Percentiles rank a stretch among this genome's conserved stretches.
phyloP scores from a whole-genome alignment of 2,113 vertebrate genomes.

The Lagopus muta region DNA sequence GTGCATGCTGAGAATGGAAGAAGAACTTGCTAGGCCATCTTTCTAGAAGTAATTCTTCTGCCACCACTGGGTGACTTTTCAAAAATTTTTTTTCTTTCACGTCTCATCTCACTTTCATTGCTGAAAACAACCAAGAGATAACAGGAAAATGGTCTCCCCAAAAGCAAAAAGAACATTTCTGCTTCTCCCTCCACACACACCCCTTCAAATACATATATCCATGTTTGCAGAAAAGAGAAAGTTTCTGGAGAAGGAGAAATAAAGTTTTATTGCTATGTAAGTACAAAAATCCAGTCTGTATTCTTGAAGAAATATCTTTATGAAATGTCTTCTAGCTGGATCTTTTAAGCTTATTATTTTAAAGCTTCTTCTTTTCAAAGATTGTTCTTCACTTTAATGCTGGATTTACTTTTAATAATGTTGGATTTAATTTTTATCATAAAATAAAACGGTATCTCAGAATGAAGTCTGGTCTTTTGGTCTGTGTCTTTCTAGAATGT shows the following conservation, averaged over 20 bases:
- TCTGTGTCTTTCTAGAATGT: not conserved
- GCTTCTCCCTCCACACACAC: no score
- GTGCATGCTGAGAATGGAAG: not conserved
- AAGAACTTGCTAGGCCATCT: not conserved
- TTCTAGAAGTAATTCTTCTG: not conserved
- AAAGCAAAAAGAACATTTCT: not conserved
- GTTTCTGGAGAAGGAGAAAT: not conserved
- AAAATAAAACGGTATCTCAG: not conserved
- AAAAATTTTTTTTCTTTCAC: not conserved
- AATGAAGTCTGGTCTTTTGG: not conserved
- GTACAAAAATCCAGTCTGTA: not conserved
- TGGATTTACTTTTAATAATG: not conserved
- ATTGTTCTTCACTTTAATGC: constrained; percentile 13
- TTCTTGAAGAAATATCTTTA: not conserved
- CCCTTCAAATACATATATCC: not conserved
- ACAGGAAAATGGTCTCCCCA: no score
- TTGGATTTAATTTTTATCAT: constrained; percentile 51
- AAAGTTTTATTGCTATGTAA: not conserved
- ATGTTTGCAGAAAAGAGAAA: not conserved
- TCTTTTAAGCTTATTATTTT: constrained; percentile 13
- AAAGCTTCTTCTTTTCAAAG: constrained; percentile 26
- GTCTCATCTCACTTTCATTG: not conserved
- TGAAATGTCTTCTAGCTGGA: not conserved
- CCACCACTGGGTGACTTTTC: not conserved
- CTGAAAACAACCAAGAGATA: not conserved